A percentile compares a stretch with the other conserved stretches of the same genome.
Conservation (phyloP, 2,888 invertebrate species). For the Leptopilina syphax region DNA sequence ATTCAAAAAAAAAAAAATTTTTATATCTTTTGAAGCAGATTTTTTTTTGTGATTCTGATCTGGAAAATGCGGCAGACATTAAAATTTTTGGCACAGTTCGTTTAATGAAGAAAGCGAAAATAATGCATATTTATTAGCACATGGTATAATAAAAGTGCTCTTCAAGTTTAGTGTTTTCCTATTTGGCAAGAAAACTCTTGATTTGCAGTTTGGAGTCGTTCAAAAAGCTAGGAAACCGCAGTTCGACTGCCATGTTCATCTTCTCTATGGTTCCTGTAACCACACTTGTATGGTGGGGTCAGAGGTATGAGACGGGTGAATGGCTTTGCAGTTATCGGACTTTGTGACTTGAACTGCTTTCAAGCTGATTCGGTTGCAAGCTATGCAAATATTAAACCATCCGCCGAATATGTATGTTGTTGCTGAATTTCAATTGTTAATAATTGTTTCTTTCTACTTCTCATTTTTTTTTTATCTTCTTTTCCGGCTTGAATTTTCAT, state of each 20-base stretch:
- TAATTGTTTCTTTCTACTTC: too few species aligned
- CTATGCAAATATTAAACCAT: constrained; percentile 17
- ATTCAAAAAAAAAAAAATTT: too few species aligned
- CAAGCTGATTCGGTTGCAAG: constrained; percentile 16
- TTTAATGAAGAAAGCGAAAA: neutral
- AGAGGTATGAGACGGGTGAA: constrained; percentile 17
- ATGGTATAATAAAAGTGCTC: neutral
- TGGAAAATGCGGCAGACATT: too few species aligned
- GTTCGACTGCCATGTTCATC: constrained; percentile 19
- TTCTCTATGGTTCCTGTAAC: neutral
- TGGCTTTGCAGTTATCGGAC: constrained; percentile 36
- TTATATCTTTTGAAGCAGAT: too few species aligned
- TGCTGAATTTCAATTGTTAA: too few species aligned
- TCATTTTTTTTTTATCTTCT: too few species aligned
- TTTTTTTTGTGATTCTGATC: too few species aligned
- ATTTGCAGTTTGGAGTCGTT: constrained; percentile 1
- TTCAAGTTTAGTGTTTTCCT: neutral
- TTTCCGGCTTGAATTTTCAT: too few species aligned
- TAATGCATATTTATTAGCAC: constrained; percentile 9
- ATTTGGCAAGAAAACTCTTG: constrained; percentile 18
- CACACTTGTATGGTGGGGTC: neutral
- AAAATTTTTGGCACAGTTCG: neutral
- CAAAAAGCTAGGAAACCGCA: constrained; percentile 28
- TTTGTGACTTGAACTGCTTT: constrained; percentile 19
- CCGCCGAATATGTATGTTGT: neutral